Evolutionary conservation across 2,888 invertebrate species (phyloP).

Genomic region (Sinopyrophorus schimmeli): DNA sequence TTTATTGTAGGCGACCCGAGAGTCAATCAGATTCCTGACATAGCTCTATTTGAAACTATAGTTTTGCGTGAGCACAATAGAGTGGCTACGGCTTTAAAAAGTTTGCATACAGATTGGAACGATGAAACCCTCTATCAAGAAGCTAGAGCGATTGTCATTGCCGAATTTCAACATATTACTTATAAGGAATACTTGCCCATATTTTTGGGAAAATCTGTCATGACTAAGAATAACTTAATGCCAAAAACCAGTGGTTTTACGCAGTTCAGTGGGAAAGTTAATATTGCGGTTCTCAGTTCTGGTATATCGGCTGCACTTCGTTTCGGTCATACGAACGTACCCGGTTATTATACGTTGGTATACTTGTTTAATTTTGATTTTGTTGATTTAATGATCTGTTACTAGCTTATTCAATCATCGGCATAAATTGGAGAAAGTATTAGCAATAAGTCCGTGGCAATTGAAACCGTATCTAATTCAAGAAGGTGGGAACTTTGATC

Average conservation of each 20-base stretch:
- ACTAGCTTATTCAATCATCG: no score
- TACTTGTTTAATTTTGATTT: no score
- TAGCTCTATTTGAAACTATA: slow-evolving; percentile 72
- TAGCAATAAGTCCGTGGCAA: no score
- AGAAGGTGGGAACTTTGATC: neutral
- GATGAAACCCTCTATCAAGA: slow-evolving; percentile 76
- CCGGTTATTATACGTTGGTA: no score
- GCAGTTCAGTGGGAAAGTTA: no score
- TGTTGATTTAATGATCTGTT: no score
- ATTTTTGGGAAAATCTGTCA: slow-evolving; percentile 62
- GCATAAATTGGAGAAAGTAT: no score
- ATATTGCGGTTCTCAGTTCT: no score
- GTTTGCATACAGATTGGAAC: slow-evolving; percentile 73
- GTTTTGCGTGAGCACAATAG: slow-evolving; percentile 84
- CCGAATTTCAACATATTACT: slow-evolving; percentile 72
- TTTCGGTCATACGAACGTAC: no score
- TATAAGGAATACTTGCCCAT: slow-evolving; percentile 74
- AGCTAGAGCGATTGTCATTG: slow-evolving; percentile 68
- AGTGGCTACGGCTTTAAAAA: slow-evolving; percentile 63
- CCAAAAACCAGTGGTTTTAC: no score
- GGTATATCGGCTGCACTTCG: no score
- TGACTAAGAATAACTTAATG: slow-evolving; percentile 7
- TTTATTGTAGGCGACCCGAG: slow-evolving; percentile 68
- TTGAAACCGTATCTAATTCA: no score
- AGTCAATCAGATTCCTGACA: slow-evolving; percentile 75